Percentiles rank a stretch among this genome's conserved stretches.
phyloP scores from a whole-genome alignment of 2,797 vertebrate genomes.

The Sebastes variabilis region DNA sequence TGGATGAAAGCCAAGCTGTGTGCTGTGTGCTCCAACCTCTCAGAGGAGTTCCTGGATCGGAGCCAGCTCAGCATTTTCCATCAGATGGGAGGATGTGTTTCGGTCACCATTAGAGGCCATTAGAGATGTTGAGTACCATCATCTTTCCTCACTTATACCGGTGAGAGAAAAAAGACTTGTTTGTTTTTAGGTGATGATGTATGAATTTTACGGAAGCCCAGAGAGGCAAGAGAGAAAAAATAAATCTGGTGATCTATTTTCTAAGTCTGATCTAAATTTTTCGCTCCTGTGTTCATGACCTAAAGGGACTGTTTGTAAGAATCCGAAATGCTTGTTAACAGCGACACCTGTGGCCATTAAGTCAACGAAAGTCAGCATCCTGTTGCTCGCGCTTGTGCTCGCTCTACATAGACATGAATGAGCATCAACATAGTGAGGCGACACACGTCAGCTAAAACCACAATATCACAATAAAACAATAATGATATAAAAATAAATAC shows the following conservation, averaged over 20 bases:
- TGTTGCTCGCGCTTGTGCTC: too few relatives aligned
- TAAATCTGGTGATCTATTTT: neutral
- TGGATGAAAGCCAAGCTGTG: slow-evolving; percentile 29
- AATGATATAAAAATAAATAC: too few relatives aligned
- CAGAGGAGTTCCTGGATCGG: slow-evolving; percentile 40
- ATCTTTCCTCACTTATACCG: neutral
- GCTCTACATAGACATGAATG: too few relatives aligned
- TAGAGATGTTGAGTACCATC: neutral
- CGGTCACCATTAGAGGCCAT: neutral
- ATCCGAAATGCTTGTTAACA: too few relatives aligned
- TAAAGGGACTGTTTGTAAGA: too few relatives aligned
- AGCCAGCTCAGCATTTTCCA: slow-evolving; percentile 50
- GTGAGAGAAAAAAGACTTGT: too few relatives aligned
- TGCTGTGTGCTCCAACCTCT: slow-evolving; percentile 35
- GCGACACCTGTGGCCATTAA: rapidly evolving
- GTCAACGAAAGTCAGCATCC: too few relatives aligned
- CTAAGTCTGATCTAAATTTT: neutral
- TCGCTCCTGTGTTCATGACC: rapidly evolving
- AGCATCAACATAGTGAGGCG: too few relatives aligned
- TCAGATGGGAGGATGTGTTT: slow-evolving; percentile 35
- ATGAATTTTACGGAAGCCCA: neutral
- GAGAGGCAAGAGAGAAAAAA: neutral
- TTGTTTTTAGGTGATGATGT: neutral
- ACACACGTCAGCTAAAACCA: too few relatives aligned
- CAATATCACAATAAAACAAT: too few relatives aligned